phyloP scores from a whole-genome alignment of 2,888 invertebrate genomes.

The Tenthredo scrophulariae region DNA sequence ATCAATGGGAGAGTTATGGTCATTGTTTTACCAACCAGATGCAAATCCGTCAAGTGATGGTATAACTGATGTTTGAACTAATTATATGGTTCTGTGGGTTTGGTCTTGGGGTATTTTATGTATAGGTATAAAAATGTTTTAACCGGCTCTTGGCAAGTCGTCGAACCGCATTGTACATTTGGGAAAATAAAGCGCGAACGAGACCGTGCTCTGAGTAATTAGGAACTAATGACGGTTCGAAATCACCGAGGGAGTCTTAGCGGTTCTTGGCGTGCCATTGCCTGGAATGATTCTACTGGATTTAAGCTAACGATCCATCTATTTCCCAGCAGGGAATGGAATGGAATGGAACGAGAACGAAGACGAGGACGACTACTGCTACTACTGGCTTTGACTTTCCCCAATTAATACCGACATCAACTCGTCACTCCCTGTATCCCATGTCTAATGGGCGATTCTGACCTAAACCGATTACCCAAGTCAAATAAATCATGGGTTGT shows the following conservation, averaged over 20 bases:
- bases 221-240: constrained; percentile 33
- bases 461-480: constrained; percentile 6
- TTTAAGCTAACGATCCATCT: constrained; percentile 27
- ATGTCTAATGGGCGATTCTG: background rate
- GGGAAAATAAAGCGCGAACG: constrained; percentile 34
- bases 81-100: background rate
- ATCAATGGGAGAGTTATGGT: background rate
- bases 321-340: background rate
- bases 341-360: too few species aligned
- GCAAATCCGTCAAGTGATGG: constrained; percentile 3
- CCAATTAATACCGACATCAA: constrained; percentile 22
- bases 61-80: background rate
- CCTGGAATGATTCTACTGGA: constrained; percentile 38
- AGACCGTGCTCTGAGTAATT: constrained; percentile 22
- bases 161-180: background rate
- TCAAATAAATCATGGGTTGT: background rate
- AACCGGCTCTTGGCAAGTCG: background rate
- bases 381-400: constrained; percentile 23
- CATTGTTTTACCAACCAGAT: background rate
- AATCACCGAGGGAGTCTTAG: constrained; percentile 38
- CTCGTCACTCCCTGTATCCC: constrained; percentile 2
- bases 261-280: constrained; percentile 23
- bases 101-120: background rate
- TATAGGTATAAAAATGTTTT: background rate
- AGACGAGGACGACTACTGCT: background rate